Conservation (phyloP, 2,797 vertebrate genomes). For the Sebastes vulpes region DNA sequence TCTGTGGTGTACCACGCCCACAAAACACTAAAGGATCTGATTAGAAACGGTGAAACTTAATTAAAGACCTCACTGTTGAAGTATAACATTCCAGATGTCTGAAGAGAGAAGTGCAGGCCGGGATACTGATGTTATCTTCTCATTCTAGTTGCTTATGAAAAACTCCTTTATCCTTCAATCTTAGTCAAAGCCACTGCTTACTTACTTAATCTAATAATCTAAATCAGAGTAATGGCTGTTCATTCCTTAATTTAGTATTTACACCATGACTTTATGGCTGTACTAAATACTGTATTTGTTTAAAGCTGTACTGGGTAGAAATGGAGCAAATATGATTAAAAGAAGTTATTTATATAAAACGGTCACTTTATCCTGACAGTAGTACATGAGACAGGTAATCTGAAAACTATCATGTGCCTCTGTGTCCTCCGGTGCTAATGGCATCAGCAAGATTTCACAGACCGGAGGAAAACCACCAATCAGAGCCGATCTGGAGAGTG, state of each 20-base stretch:
- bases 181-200: not conserved
- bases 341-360: too few relatives aligned
- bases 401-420: too few relatives aligned
- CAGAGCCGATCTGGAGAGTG: too few relatives aligned
- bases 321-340: too few relatives aligned
- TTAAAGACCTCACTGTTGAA: not conserved
- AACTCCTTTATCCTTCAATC: not conserved
- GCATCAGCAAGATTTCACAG: too few relatives aligned
- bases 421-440: too few relatives aligned
- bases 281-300: not conserved
- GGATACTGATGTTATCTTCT: slow-evolving; percentile 42
- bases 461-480: too few relatives aligned
- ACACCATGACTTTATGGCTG: not conserved
- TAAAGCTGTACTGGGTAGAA: too few relatives aligned
- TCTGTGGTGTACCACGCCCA: not conserved
- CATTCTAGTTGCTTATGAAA: slow-evolving; percentile 18
- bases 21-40: slow-evolving; percentile 4
- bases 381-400: too few relatives aligned
- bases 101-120: not conserved
- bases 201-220: not conserved
- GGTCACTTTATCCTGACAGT: too few relatives aligned
- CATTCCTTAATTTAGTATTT: not conserved
- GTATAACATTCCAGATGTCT: not conserved
- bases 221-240: not conserved
- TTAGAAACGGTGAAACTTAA: not conserved